Evolutionary conservation across 2,888 invertebrate species (phyloP).

Genomic region (Leptogaster cylindrica): DNA sequence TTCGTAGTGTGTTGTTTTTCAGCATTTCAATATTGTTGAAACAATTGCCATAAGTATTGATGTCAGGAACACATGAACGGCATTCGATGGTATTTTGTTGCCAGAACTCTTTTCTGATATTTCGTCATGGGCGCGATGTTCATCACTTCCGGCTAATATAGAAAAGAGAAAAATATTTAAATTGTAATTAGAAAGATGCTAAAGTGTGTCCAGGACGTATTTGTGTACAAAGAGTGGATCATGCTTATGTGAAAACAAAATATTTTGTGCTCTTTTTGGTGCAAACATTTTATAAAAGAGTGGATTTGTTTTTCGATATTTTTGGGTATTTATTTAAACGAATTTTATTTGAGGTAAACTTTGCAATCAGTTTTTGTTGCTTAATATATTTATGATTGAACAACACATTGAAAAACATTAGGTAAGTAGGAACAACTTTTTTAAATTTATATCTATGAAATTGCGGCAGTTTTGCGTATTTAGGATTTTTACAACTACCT

Average conservation of each 20-base stretch:
- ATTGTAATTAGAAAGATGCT: neutral
- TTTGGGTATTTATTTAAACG: conserved; percentile 4
- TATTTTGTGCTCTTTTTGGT: neutral
- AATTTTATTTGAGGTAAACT: too few relatives aligned
- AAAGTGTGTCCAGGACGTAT: neutral
- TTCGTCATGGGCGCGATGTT: conserved; percentile 47
- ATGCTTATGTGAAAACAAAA: conserved; percentile 22
- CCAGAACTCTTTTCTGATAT: conserved; percentile 45
- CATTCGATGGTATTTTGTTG: conserved; percentile 40
- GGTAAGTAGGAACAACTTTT: too few relatives aligned
- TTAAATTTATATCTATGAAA: too few relatives aligned
- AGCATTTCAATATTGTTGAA: conserved; percentile 33
- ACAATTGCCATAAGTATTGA: conserved; percentile 39
- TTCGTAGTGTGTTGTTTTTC: neutral
- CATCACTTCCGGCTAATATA: conserved; percentile 47
- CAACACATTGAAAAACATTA: too few relatives aligned
- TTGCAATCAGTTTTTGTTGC: neutral
- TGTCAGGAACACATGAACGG: conserved; percentile 43
- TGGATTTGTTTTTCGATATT: conserved; percentile 38
- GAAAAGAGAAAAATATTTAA: conserved; percentile 15
- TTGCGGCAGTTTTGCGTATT: too few relatives aligned
- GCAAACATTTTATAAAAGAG: conserved; percentile 17
- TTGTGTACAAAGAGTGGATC: neutral
- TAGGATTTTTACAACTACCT: too few relatives aligned
- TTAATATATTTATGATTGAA: too few relatives aligned